Percentiles rank a stretch among this genome's conserved stretches.
Evolutionary conservation across 2,888 invertebrate species (phyloP).

Genomic region (Lamellibrachia columna): DNA sequence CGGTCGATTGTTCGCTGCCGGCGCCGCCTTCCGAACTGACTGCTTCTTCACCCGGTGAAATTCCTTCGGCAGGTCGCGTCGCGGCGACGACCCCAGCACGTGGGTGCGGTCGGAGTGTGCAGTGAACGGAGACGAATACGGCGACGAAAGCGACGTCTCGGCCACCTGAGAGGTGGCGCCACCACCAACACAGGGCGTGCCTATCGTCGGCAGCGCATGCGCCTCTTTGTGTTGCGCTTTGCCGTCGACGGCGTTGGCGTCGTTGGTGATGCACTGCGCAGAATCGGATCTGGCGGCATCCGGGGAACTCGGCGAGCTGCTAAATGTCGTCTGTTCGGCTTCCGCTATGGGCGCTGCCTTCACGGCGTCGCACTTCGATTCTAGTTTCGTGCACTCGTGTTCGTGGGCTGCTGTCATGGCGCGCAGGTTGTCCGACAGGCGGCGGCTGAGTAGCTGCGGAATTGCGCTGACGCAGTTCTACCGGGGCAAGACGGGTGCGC

Average conservation of each 20-base stretch:
- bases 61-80: slow-evolving; percentile 28
- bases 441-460: background rate
- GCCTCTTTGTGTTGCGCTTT: background rate
- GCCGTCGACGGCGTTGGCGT: background rate
- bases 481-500: background rate
- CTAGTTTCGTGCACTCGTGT: background rate
- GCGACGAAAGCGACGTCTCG: background rate
- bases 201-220: background rate
- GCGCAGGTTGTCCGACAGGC: slow-evolving; percentile 7
- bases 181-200: background rate
- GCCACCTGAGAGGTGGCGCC: slow-evolving; percentile 13
- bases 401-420: background rate
- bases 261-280: slow-evolving; percentile 6
- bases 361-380: background rate
- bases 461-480: slow-evolving; percentile 20
- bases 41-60: slow-evolving; percentile 26
- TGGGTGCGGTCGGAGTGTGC: background rate
- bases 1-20: slow-evolving; percentile 22
- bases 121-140: background rate
- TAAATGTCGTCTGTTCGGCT: background rate
- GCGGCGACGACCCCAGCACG: slow-evolving; percentile 17
- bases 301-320: background rate
- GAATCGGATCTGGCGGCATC: background rate
- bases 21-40: background rate
- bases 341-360: background rate